phyloP scores from a whole-genome alignment of 2,888 invertebrate genomes.

The Reticulitermes lucifugus region DNA sequence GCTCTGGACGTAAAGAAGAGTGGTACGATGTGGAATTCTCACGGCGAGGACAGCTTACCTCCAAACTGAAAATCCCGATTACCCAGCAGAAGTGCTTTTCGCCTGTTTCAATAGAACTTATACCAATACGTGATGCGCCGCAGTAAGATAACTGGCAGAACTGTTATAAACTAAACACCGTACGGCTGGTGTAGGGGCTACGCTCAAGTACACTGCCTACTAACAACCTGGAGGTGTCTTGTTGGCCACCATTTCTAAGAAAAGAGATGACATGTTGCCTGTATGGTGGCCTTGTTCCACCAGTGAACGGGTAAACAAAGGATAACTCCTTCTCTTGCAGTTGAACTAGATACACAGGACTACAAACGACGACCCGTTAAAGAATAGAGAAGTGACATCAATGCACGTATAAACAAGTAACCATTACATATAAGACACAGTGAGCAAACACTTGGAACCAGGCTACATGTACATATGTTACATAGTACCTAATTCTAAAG shows the following conservation, averaged over 20 bases:
- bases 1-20: too few relatives aligned
- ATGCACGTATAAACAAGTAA: not conserved
- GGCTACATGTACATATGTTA: too few relatives aligned
- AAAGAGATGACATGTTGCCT: constrained; percentile 16
- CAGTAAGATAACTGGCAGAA: not conserved
- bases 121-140: not conserved
- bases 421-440: not conserved
- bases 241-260: not conserved
- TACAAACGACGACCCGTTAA: not conserved
- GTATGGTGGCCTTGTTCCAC: not conserved
- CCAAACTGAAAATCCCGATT: too few relatives aligned
- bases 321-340: not conserved
- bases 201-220: not conserved
- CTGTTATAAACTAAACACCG: not conserved
- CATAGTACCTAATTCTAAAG: too few relatives aligned
- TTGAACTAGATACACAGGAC: not conserved
- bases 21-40: too few relatives aligned
- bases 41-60: not conserved
- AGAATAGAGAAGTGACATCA: not conserved
- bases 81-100: too few relatives aligned
- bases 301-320: constrained; percentile 1
- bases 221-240: not conserved
- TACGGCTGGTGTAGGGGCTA: not conserved
- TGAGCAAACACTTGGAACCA: too few relatives aligned
- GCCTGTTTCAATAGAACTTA: too few relatives aligned